These are phyloP conservation scores for Cephus spinipes DNA, from an alignment of 2,888 invertebrate genomes.

Conservation along the genomic window DNA sequence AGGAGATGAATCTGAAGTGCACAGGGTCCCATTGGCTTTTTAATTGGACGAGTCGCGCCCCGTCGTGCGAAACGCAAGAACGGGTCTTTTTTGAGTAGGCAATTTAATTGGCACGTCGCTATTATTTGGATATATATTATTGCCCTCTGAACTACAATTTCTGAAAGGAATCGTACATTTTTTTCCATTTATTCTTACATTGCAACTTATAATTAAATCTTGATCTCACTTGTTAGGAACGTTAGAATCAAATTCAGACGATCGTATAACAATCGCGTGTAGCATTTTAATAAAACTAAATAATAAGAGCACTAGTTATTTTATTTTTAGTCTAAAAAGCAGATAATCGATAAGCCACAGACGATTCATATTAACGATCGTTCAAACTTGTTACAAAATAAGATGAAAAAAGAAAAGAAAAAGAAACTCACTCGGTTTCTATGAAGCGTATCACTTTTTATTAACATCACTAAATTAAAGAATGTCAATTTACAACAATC, in stretches of 20 bases:
- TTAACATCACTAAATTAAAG: slow-evolving; percentile 54
- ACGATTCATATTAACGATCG: neutral
- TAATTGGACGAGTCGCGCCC: slow-evolving; percentile 24
- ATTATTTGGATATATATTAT: slow-evolving; percentile 7
- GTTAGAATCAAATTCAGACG: neutral
- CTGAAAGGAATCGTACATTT: slow-evolving; percentile 31
- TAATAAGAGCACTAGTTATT: neutral
- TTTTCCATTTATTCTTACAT: neutral
- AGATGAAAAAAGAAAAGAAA: neutral
- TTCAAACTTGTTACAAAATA: neutral
- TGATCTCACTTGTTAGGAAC: neutral
- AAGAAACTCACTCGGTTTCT: neutral
- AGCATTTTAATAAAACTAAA: neutral
- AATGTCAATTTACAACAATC: slow-evolving; percentile 45
- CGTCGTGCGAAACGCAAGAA: slow-evolving; percentile 6
- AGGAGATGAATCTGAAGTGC: neutral
- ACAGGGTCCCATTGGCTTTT: neutral
- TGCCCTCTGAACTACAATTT: slow-evolving; percentile 24
- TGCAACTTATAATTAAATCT: neutral
- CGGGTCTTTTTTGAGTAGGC: neutral
- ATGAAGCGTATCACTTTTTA: slow-evolving; percentile 48
- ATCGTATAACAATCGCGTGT: neutral
- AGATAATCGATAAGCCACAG: neutral
- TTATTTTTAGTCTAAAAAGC: neutral
- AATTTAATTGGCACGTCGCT: neutral